phyloP scores from a whole-genome alignment of 2,113 vertebrate genomes.

The Ancistrus triradiatus region DNA sequence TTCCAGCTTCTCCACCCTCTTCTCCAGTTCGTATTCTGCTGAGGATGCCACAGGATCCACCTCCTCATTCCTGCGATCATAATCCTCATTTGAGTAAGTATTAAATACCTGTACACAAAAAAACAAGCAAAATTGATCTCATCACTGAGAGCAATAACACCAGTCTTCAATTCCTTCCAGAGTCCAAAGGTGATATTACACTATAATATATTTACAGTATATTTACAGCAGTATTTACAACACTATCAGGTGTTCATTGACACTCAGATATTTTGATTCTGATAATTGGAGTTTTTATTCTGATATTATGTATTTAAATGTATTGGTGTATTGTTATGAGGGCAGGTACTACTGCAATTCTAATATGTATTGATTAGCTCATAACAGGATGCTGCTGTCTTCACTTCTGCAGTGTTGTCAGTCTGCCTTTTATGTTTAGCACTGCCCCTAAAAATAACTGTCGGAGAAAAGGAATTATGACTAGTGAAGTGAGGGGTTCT shows the following conservation, averaged over 20 bases:
- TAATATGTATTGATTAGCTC: constrained; percentile 4
- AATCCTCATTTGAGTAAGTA: constrained; percentile 97
- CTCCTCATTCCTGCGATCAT: constrained; percentile 93
- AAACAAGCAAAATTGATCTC: constrained; percentile 23
- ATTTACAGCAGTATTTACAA: no score
- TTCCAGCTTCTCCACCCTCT: constrained; percentile 95
- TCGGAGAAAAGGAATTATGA: constrained; percentile 12
- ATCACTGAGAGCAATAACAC: background rate
- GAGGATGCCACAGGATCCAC: constrained; percentile 97
- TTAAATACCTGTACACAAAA: constrained; percentile 82
- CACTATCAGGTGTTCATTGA: no score
- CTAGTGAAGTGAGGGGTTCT: constrained; percentile 6
- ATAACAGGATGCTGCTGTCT: constrained; percentile 10
- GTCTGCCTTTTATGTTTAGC: background rate
- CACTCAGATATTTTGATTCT: no score
- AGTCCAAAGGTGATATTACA: no score
- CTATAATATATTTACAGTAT: no score
- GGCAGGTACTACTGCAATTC: background rate
- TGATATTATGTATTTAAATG: no score
- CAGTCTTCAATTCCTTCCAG: no score
- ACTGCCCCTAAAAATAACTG: constrained; percentile 7
- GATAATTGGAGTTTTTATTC: no score
- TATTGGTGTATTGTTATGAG: background rate
- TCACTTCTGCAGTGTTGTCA: background rate
- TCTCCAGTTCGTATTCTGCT: constrained; percentile 95